Conservation (phyloP, 35 echinoderm and acorn worm species). For the Eucidaris tribuloides region DNA sequence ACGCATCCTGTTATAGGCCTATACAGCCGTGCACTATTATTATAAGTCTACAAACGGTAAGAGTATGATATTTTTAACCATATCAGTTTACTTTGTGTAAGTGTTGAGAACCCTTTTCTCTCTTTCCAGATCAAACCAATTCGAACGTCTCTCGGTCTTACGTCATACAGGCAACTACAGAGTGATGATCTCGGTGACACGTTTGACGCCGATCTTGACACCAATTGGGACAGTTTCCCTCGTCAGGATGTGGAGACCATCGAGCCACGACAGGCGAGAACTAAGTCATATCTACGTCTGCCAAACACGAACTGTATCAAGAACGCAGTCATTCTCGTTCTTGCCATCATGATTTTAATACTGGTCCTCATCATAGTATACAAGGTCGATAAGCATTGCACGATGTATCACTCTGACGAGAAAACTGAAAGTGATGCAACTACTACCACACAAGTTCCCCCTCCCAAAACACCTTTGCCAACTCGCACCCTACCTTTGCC, state of each 20-base stretch:
- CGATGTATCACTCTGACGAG: background rate
- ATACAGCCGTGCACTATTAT: too few species aligned
- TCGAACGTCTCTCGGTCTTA: too few species aligned
- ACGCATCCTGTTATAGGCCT: too few species aligned
- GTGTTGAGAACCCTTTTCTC: too few species aligned
- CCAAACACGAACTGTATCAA: slow-evolving; percentile 19
- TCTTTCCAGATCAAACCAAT: too few species aligned
- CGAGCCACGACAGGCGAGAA: background rate
- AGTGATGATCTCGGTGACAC: slow-evolving; percentile 5
- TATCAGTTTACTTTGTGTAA: too few species aligned
- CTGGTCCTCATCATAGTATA: background rate
- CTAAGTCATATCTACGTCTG: slow-evolving; percentile 10
- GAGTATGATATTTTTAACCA: too few species aligned
- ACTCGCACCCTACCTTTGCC: background rate
- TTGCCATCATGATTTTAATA: slow-evolving; percentile 1
- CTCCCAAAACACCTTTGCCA: background rate
- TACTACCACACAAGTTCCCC: background rate
- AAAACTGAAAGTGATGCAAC: background rate
- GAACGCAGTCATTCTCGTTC: background rate
- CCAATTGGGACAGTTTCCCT: background rate
- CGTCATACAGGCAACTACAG: slow-evolving; percentile 27
- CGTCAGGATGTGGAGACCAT: slow-evolving; percentile 11
- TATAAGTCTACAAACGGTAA: too few species aligned
- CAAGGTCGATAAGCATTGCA: slow-evolving; percentile 5
- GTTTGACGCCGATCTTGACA: slow-evolving; percentile 14